Evolutionary conservation across 1,140 invertebrate species (phyloP).

Genomic region (Tribolium castaneum): DNA sequence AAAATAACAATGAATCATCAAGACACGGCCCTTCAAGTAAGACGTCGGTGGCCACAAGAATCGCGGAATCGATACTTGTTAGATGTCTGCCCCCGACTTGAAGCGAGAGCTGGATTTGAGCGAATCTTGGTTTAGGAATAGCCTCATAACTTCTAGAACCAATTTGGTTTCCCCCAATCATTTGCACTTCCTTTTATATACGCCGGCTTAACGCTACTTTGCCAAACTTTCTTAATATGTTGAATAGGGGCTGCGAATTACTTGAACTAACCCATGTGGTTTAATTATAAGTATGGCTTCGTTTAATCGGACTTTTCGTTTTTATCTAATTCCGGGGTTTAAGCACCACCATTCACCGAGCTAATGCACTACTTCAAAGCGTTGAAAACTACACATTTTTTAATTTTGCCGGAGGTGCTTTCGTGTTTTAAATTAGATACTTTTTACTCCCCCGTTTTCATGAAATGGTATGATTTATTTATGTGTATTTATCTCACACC

Average conservation of each 20-base stretch:
- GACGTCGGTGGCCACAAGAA: conserved; percentile 15
- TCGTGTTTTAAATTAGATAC: background rate
- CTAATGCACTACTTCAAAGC: too few relatives aligned
- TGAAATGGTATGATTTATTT: conserved; percentile 16
- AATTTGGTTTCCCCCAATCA: conserved; percentile 35
- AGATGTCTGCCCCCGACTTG: conserved; percentile 17
- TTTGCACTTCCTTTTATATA: conserved; percentile 36
- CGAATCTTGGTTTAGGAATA: conserved; percentile 34
- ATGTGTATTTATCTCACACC: conserved; percentile 30
- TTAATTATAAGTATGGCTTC: conserved; percentile 17
- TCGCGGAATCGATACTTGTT: conserved; percentile 28
- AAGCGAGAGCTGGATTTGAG: conserved; percentile 21
- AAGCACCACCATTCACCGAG: background rate
- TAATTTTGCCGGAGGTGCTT: background rate
- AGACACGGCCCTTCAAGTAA: conserved; percentile 23
- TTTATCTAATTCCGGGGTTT: background rate
- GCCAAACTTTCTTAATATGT: conserved; percentile 35
- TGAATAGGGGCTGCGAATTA: conserved; percentile 31
- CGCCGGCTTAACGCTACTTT: conserved; percentile 31
- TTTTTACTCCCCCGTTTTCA: background rate
- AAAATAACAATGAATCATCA: conserved; percentile 40
- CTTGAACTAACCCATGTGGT: conserved; percentile 23
- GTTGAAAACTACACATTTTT: too few relatives aligned
- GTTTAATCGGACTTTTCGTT: background rate
- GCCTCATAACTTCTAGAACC: conserved; percentile 34